A percentile compares a stretch with the other conserved stretches of the same genome.
Conservation (phyloP, 2,888 invertebrate genomes). For the Drosophila nigricruria region DNA sequence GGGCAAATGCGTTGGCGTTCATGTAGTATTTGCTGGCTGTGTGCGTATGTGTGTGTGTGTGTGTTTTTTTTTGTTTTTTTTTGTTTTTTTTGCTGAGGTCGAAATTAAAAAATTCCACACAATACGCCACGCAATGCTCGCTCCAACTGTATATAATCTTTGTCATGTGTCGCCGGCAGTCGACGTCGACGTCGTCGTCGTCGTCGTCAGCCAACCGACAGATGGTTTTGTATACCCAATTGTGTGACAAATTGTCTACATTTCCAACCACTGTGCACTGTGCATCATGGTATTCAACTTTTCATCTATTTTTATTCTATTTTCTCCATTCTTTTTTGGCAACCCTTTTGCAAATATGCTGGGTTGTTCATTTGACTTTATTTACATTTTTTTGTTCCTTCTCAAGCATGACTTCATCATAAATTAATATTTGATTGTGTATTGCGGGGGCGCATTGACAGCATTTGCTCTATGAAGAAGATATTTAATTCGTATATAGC, state of each 20-base stretch:
- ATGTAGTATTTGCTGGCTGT: slow-evolving; percentile 7
- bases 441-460: slow-evolving; percentile 11
- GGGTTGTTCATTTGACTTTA: slow-evolving; percentile 33
- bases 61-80: slow-evolving; percentile 14
- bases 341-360: slow-evolving; percentile 44
- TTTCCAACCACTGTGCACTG: slow-evolving; percentile 56
- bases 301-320: slow-evolving; percentile 1
- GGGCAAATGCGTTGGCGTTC: slow-evolving; percentile 13
- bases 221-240: slow-evolving; percentile 58
- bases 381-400: slow-evolving; percentile 24
- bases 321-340: slow-evolving; percentile 20
- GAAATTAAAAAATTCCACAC: slow-evolving; percentile 79
- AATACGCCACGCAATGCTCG: slow-evolving; percentile 46
- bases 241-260: slow-evolving; percentile 76
- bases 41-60: neutral
- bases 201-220: slow-evolving; percentile 33
- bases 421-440: slow-evolving; percentile 7
- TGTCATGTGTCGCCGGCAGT: slow-evolving; percentile 63
- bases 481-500: neutral
- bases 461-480: neutral
- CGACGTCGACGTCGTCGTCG: neutral
- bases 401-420: slow-evolving; percentile 25
- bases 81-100: slow-evolving; percentile 32
- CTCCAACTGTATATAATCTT: slow-evolving; percentile 50
- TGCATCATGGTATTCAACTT: slow-evolving; percentile 40